Conservation (phyloP, 2,888 invertebrate species). For the Neocrepidodera transversa region DNA sequence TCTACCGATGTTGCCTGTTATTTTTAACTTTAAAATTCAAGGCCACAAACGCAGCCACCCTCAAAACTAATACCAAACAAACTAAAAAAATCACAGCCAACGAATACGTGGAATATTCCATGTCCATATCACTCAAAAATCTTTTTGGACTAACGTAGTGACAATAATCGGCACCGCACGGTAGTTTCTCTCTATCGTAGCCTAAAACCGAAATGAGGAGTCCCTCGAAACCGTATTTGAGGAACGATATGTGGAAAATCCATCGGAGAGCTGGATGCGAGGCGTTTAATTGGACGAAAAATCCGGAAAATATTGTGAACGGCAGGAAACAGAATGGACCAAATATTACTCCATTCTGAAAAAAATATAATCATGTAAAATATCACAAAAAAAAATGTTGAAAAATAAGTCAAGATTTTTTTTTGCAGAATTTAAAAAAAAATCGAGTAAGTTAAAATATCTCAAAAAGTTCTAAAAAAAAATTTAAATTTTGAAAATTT, state of each 20-base stretch:
- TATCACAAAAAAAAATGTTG: no score
- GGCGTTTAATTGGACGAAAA: slow-evolving; percentile 85
- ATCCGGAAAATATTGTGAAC: slow-evolving; percentile 90
- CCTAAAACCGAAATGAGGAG: slow-evolving; percentile 83
- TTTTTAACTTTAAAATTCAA: slow-evolving; percentile 64
- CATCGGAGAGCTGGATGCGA: slow-evolving; percentile 80
- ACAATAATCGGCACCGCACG: slow-evolving; percentile 79
- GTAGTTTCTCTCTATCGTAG: slow-evolving; percentile 75
- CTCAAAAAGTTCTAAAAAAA: no score
- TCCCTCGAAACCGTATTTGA: slow-evolving; percentile 89
- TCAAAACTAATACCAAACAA: slow-evolving; percentile 68
- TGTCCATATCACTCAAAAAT: slow-evolving; percentile 78
- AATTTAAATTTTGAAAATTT: no score
- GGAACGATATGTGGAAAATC: slow-evolving; percentile 87
- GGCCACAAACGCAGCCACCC: slow-evolving; percentile 71
- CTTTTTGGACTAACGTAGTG: slow-evolving; percentile 73
- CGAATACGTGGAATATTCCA: slow-evolving; percentile 72
- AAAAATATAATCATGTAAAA: no score
- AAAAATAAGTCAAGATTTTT: no score
- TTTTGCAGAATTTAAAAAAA: no score
- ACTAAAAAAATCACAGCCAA: slow-evolving; percentile 71
- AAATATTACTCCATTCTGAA: slow-evolving; percentile 86
- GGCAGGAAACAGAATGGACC: slow-evolving; percentile 89
- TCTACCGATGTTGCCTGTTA: slow-evolving; percentile 27
- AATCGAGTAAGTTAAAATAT: not conserved